These are phyloP conservation scores for Galerucella calmariensis DNA, from an alignment of 2,888 invertebrate genomes.

Conservation along the genomic window DNA sequence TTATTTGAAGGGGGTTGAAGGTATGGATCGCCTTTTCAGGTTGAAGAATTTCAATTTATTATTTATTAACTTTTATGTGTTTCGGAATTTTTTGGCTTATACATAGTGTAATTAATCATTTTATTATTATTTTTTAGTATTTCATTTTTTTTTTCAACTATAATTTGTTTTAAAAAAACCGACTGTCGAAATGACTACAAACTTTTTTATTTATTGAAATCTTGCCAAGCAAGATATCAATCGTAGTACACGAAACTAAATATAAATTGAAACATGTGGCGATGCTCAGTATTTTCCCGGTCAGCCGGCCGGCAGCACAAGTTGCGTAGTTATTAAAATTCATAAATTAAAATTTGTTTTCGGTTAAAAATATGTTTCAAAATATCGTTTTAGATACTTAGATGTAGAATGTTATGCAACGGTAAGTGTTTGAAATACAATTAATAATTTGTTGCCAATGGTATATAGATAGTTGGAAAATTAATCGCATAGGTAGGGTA, in stretches of 20 bases:
- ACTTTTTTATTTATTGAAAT: background rate
- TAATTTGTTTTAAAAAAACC: too few relatives aligned
- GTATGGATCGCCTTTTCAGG: too few relatives aligned
- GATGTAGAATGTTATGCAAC: background rate
- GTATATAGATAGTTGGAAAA: background rate
- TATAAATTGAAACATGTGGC: slow-evolving; percentile 19
- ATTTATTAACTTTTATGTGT: too few relatives aligned
- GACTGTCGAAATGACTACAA: too few relatives aligned
- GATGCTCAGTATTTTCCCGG: slow-evolving; percentile 5
- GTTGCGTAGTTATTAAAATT: slow-evolving; percentile 2
- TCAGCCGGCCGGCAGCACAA: slow-evolving; percentile 16
- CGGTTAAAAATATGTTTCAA: background rate
- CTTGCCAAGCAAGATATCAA: slow-evolving; percentile 2
- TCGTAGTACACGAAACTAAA: slow-evolving; percentile 4
- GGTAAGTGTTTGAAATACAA: background rate
- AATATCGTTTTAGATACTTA: background rate
- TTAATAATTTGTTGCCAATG: background rate
- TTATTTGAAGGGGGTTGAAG: too few relatives aligned
- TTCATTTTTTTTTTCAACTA: too few relatives aligned
- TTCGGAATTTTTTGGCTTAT: too few relatives aligned
- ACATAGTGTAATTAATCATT: too few relatives aligned
- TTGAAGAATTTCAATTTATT: too few relatives aligned
- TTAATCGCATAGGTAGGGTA: background rate
- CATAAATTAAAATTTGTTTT: slow-evolving; percentile 5
- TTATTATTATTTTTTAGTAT: too few relatives aligned